These are phyloP conservation scores for Rhaphigaster nebulosa DNA, from an alignment of 2,888 invertebrate genomes.

Conservation along the genomic window DNA sequence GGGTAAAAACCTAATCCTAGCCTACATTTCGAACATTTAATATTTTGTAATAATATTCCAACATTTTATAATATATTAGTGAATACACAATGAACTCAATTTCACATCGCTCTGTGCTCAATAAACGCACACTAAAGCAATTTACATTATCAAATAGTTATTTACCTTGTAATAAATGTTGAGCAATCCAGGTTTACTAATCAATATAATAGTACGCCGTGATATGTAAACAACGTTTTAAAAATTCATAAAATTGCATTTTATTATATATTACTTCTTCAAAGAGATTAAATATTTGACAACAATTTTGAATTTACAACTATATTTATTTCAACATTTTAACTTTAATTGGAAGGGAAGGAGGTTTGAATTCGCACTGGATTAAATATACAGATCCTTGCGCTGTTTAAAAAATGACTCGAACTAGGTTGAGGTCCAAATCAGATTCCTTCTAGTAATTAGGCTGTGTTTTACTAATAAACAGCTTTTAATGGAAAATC, in stretches of 20 bases:
- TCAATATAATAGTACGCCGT: constrained; percentile 53
- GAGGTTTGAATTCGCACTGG: background rate
- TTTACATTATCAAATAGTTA: constrained; percentile 49
- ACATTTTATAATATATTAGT: constrained; percentile 47
- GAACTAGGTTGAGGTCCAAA: background rate
- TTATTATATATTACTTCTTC: constrained; percentile 34
- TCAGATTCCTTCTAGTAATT: background rate
- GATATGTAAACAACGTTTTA: constrained; percentile 58
- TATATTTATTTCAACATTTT: constrained; percentile 2
- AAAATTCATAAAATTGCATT: constrained; percentile 47
- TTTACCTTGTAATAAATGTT: constrained; percentile 59
- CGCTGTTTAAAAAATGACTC: background rate
- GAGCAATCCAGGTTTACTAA: constrained; percentile 59
- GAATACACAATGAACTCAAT: constrained; percentile 29
- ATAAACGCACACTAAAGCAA: constrained; percentile 52
- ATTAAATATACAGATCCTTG: background rate
- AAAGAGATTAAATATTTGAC: constrained; percentile 50
- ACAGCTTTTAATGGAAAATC: background rate
- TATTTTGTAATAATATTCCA: constrained; percentile 48
- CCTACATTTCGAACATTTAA: constrained; percentile 39
- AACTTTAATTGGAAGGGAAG: background rate
- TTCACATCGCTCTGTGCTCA: background rate
- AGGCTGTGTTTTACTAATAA: background rate
- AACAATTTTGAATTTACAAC: constrained; percentile 40
- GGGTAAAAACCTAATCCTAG: constrained; percentile 50